Percentiles rank a stretch among this genome's conserved stretches.
phyloP scores from a whole-genome alignment of 2,113 vertebrate genomes.

The Pygathrix nemaeus region DNA sequence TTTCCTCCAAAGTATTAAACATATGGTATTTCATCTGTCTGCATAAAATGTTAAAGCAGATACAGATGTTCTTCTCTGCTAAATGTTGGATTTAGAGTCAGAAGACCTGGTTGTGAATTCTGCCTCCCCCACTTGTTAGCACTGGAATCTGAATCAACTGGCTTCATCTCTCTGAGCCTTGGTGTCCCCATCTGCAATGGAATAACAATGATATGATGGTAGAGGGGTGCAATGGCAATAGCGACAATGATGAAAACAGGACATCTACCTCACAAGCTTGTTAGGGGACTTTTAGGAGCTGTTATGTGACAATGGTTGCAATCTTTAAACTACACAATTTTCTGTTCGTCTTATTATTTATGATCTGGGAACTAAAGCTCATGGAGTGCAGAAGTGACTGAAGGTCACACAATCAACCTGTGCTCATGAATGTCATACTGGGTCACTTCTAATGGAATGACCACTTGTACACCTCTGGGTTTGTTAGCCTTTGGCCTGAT shows the following conservation, averaged over 20 bases:
- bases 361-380: neutral
- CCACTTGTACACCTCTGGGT: neutral
- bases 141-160: neutral
- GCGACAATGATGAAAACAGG: neutral
- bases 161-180: neutral
- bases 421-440: neutral
- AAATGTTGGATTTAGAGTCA: constrained; percentile 50
- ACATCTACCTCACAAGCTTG: neutral
- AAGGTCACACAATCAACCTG: neutral
- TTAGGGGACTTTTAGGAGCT: neutral
- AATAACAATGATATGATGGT: neutral
- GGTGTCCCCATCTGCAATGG: neutral
- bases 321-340: neutral
- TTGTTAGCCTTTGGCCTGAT: neutral
- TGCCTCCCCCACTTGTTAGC: neutral
- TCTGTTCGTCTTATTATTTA: neutral
- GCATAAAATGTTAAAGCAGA: constrained; percentile 59
- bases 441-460: neutral
- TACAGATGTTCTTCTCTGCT: constrained; percentile 67
- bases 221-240: no score
- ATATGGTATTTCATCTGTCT: constrained; percentile 68
- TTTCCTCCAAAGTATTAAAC: constrained; percentile 52
- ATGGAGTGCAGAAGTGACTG: neutral
- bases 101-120: constrained; percentile 37
- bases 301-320: neutral